These are phyloP conservation scores for Carduelis carduelis DNA, from an alignment of 2,797 vertebrate species.

Conservation along the genomic window DNA sequence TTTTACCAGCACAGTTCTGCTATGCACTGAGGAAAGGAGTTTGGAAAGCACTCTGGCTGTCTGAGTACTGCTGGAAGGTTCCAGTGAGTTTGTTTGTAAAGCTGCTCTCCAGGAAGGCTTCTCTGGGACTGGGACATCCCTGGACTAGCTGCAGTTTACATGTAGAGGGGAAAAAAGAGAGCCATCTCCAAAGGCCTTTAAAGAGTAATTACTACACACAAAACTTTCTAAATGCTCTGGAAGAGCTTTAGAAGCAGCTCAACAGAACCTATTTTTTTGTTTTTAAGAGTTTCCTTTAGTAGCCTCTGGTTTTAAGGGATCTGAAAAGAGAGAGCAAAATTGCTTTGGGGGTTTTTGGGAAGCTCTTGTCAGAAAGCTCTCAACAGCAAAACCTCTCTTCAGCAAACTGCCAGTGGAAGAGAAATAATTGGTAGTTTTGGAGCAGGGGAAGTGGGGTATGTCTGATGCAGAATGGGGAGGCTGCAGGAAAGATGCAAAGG, in stretches of 20 bases:
- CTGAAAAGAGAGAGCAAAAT: background rate
- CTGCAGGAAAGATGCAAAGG: background rate
- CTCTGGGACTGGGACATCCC: background rate
- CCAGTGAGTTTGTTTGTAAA: background rate
- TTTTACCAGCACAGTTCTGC: background rate
- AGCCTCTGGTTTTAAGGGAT: background rate
- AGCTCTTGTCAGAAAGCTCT: background rate
- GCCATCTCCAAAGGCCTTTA: background rate
- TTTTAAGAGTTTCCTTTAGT: background rate
- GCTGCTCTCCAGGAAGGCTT: background rate
- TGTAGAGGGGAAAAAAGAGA: background rate
- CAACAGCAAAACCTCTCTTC: background rate
- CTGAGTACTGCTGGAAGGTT: background rate
- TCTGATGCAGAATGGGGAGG: background rate
- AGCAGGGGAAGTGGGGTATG: background rate
- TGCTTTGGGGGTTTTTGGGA: background rate
- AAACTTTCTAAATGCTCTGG: background rate
- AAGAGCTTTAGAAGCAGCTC: background rate
- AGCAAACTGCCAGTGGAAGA: background rate
- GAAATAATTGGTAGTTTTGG: background rate
- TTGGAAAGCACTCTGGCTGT: background rate
- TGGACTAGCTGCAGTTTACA: background rate
- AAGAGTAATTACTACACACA: background rate
- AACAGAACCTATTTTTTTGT: background rate
- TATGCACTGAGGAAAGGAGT: background rate